A percentile compares a stretch with the other conserved stretches of the same genome.
Conservation (phyloP, 2,888 invertebrate species). For the Aporophyla nigra region DNA sequence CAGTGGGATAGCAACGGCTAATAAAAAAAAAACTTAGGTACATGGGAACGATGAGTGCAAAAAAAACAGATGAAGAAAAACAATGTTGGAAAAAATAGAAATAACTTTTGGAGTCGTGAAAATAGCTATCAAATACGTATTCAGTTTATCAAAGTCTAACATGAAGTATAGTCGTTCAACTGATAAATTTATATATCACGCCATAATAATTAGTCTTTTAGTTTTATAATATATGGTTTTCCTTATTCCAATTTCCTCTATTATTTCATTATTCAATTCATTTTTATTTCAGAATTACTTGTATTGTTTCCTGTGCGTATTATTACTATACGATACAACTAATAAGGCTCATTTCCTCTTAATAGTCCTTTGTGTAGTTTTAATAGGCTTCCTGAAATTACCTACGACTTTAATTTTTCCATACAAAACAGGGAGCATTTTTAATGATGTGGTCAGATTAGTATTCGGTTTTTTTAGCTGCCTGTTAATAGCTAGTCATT, state of each 20-base stretch:
- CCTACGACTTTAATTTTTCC: slow-evolving; percentile 34
- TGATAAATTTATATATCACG: not conserved
- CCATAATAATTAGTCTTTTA: not conserved
- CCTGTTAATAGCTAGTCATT: not conserved
- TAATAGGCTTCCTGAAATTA: slow-evolving; percentile 19
- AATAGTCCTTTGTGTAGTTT: slow-evolving; percentile 16
- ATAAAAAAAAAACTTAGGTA: too few relatives aligned
- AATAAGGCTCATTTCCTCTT: not conserved
- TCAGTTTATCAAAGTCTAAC: not conserved
- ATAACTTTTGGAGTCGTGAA: not conserved
- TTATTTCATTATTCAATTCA: not conserved
- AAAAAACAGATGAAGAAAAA: not conserved
- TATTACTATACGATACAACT: not conserved
- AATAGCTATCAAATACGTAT: not conserved
- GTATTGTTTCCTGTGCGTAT: not conserved
- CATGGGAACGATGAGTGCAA: too few relatives aligned
- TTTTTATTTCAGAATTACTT: not conserved
- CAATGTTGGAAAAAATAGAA: not conserved
- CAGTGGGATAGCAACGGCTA: too few relatives aligned
- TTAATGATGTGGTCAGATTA: slow-evolving; percentile 41
- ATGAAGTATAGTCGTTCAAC: not conserved
- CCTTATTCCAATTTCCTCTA: not conserved
- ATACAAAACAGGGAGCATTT: slow-evolving; percentile 27
- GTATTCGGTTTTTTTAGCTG: slow-evolving; percentile 14
- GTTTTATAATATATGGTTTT: not conserved